Evolutionary conservation across 2,113 vertebrate species (phyloP).

Genomic region (Misgurnus mizolepis): DNA sequence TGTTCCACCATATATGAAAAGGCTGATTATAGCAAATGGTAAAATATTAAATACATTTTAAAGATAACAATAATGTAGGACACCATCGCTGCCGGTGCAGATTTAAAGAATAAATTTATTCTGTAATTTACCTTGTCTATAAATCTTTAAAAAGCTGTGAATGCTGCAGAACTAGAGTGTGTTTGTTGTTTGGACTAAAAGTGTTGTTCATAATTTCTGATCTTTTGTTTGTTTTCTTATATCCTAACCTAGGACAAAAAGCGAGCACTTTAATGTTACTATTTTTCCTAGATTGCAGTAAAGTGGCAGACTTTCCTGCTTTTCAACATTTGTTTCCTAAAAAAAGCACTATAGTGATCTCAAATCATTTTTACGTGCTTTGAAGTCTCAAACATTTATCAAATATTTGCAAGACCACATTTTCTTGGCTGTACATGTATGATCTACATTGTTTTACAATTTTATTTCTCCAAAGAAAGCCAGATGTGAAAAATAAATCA

Average conservation of each 20-base stretch:
- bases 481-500: too few relatives aligned
- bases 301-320: too few relatives aligned
- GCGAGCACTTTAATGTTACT: background rate
- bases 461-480: too few relatives aligned
- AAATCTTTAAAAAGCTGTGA: background rate
- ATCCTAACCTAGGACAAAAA: background rate
- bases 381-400: too few relatives aligned
- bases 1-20: slow-evolving; percentile 28
- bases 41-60: slow-evolving; percentile 32
- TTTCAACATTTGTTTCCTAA: too few relatives aligned
- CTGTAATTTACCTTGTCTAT: slow-evolving; percentile 20
- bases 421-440: too few relatives aligned
- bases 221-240: background rate
- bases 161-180: background rate
- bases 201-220: background rate
- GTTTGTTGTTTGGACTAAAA: too few relatives aligned
- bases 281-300: too few relatives aligned
- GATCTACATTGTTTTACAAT: too few relatives aligned
- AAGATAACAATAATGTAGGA: background rate
- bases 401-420: too few relatives aligned
- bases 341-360: too few relatives aligned
- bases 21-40: slow-evolving; percentile 39
- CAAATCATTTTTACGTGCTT: too few relatives aligned
- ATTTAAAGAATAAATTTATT: slow-evolving; percentile 27
- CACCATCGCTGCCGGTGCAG: background rate